Conservation (phyloP, 2,797 vertebrate species). For the Lemur catta region DNA sequence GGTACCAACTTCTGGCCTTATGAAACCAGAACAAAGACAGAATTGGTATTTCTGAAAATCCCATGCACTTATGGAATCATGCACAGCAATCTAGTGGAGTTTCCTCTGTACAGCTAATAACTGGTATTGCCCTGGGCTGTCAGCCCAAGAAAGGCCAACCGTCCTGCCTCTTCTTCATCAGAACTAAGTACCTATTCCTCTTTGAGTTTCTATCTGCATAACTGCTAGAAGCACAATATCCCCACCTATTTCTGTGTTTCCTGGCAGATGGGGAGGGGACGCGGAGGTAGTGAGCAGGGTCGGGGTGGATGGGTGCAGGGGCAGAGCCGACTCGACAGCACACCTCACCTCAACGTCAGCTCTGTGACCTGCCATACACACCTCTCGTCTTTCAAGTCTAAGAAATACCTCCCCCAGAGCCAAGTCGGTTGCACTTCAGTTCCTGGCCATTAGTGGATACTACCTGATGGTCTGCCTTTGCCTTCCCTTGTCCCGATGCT, state of each 20-base stretch:
- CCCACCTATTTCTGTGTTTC: not conserved
- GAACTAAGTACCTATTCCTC: not conserved
- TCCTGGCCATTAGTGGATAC: not conserved
- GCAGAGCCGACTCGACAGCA: not conserved
- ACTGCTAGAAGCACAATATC: not conserved
- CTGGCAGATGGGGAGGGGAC: not conserved
- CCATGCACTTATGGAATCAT: fast-evolving
- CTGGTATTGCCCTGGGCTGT: not conserved
- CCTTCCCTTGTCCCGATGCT: no score
- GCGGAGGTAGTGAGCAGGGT: fast-evolving
- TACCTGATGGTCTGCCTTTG: not conserved
- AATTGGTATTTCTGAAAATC: not conserved
- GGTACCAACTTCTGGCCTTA: not conserved
- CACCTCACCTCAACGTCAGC: not conserved
- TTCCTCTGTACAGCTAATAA: not conserved
- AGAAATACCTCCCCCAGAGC: no score
- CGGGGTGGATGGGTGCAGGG: not conserved
- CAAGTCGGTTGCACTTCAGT: fast-evolving
- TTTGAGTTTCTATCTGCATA: no score
- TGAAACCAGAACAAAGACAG: not conserved
- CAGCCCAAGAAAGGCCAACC: not conserved
- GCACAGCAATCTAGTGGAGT: fast-evolving
- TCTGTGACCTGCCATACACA: not conserved
- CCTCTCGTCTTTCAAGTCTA: not conserved
- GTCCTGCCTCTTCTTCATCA: not conserved